These are phyloP conservation scores for Rhagonycha fulva DNA, from an alignment of 2,888 invertebrate genomes.

Conservation along the genomic window DNA sequence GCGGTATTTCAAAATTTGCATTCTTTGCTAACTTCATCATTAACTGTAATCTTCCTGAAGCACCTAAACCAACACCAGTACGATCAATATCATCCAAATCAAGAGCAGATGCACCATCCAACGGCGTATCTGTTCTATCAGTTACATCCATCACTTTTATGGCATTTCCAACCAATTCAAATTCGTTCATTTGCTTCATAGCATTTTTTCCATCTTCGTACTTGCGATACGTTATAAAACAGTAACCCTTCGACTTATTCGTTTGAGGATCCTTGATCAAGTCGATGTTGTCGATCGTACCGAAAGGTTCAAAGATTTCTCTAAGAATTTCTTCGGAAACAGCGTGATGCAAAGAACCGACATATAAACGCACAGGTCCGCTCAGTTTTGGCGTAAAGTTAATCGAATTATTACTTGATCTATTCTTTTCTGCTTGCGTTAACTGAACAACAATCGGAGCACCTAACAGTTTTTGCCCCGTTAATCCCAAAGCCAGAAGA, in stretches of 20 bases:
- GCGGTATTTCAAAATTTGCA: constrained; percentile 87
- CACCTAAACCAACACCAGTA: constrained; percentile 95
- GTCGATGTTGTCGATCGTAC: constrained; percentile 94
- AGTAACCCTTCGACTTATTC: constrained; percentile 94
- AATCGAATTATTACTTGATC: constrained; percentile 85
- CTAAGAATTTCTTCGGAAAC: constrained; percentile 98
- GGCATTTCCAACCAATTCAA: constrained; percentile 95
- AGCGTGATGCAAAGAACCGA: constrained; percentile 97
- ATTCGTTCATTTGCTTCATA: constrained; percentile 96
- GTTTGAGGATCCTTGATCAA: constrained; percentile 95
- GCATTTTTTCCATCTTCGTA: constrained; percentile 98
- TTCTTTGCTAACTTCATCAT: constrained; percentile 99
- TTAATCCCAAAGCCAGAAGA: constrained; percentile 85
- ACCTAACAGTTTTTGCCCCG: constrained; percentile 92
- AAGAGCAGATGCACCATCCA: constrained; percentile 75
- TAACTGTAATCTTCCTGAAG: constrained; percentile 92
- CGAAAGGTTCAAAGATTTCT: constrained; percentile 98
- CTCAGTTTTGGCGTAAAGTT: constrained; percentile 85
- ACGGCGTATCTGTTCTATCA: constrained; percentile 79
- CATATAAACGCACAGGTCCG: constrained; percentile 96
- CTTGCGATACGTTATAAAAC: constrained; percentile 97
- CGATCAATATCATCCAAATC: constrained; percentile 96
- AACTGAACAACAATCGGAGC: constrained; percentile 98
- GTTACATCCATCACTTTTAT: constrained; percentile 99
- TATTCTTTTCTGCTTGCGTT: constrained; percentile 94